Base-by-base conservation (phyloP, 1,140 invertebrate genomes). In the Leguminivora glycinivorella region DNA sequence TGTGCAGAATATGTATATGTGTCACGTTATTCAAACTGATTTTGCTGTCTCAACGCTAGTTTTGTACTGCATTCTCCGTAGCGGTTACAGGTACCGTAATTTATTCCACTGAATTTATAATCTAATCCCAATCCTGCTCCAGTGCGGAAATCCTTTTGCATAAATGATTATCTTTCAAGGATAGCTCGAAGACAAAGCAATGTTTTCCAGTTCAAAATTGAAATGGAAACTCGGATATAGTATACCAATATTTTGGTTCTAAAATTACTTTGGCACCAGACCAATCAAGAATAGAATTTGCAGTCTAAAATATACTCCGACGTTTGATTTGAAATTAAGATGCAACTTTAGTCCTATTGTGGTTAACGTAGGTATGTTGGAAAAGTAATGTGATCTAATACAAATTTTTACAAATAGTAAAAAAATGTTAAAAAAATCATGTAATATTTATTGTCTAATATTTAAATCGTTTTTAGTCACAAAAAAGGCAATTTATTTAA, bases 61-160 rank as follows among this genome's bases (percentile, higher is more conserved):
- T 52, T 22, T 9, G 17, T 22, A 43, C 40, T 19, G 47, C 4
- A 22, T 52, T 52, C 2, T 52, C 47, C 19, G 19, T 52, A 10
- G 17, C 47, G 47, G 47, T 52, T 52, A 52, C 47, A 22, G n/a
- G 47, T 52, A 52, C 47, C 47, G 19, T 52, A 52, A 52, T 52
- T 52, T 52, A 52, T 52, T 52, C 47, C 47, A 52, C 47, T 9
- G 47, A 52, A 52, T 52, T 52, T 52, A 22, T 17, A 52, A 22
- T 52, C 47, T 52, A 52, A 52, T 52, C 47, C 47, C 19, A 52
- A 52, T 22, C 47, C 58, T 63, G 25, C 58, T 63, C 26, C 14
- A 29, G 58, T 17, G 58, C 26, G 58, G 58, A 63, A 29, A 63
- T 63, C 58, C 58, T 63, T 29, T 63, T 63, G 58, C 58, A 63